Percentiles rank a stretch among this genome's conserved stretches.
These are phyloP conservation scores for Ennomos fuscantarius DNA, from an alignment of 2,888 invertebrate genomes.

Conservation along the genomic window DNA sequence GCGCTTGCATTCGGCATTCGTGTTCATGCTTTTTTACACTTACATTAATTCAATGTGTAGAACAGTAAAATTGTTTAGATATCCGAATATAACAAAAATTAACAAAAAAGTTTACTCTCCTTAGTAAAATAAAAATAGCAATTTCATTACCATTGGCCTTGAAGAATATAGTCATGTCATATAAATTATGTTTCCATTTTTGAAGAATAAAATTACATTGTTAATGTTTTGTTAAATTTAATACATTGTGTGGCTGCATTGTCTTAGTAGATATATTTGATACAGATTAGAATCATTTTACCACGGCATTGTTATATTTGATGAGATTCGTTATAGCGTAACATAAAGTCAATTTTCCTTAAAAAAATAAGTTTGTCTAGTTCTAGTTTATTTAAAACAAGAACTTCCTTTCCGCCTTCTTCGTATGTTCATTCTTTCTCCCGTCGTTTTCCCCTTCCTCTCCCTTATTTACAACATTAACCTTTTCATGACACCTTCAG, in stretches of 20 bases:
- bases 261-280: slow-evolving; percentile 34
- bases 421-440: no score
- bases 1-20: no score
- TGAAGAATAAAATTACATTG: slow-evolving; percentile 29
- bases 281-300: slow-evolving; percentile 39
- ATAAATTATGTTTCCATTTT: slow-evolving; percentile 32
- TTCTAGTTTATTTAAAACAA: no score
- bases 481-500: no score
- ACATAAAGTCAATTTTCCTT: no score
- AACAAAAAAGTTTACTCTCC: neutral
- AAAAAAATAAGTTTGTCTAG: no score
- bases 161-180: slow-evolving; percentile 30
- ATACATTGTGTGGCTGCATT: slow-evolving; percentile 33
- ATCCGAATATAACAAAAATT: neutral
- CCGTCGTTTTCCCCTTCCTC: no score
- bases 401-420: no score
- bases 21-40: no score
- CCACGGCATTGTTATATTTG: slow-evolving; percentile 35
- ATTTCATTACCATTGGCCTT: slow-evolving; percentile 29
- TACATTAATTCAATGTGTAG: no score
- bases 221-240: slow-evolving; percentile 31
- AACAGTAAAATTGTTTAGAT: no score
- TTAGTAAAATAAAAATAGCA: slow-evolving; percentile 1
- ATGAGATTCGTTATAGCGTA: slow-evolving; percentile 18
- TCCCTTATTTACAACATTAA: no score